phyloP scores from a whole-genome alignment of 2,113 vertebrate species.

The Natator depressus region DNA sequence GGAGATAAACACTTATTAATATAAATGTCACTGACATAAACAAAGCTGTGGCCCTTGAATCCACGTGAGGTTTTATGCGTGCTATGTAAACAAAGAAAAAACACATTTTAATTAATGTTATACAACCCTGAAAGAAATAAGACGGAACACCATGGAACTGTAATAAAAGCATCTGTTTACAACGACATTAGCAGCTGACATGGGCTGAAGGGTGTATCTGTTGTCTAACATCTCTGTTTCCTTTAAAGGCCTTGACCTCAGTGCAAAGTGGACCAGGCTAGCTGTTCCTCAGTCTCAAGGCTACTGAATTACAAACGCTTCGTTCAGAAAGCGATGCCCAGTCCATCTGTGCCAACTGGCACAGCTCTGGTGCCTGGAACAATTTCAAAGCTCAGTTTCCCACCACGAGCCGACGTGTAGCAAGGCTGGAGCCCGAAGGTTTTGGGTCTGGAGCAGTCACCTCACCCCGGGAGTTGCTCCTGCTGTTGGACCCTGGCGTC shows the following conservation, averaged over 20 bases:
- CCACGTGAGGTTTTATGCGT: constrained; percentile 40
- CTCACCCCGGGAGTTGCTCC: too few species aligned
- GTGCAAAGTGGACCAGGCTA: accelerated
- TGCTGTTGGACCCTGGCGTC: accelerated
- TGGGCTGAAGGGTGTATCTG: accelerated
- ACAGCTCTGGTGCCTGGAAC: not conserved
- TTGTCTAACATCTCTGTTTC: accelerated
- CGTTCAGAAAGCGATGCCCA: not conserved
- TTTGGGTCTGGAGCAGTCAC: not conserved
- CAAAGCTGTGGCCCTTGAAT: constrained; percentile 44
- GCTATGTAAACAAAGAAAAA: not conserved
- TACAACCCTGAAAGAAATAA: constrained; percentile 11
- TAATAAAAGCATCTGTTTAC: not conserved
- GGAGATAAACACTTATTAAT: constrained; percentile 32
- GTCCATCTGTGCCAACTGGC: accelerated
- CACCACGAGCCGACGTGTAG: not conserved
- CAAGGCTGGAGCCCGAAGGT: not conserved
- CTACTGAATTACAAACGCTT: not conserved
- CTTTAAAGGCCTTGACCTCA: accelerated
- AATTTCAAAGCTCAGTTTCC: not conserved
- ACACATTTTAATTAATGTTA: constrained; percentile 34
- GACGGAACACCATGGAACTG: not conserved
- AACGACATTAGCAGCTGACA: not conserved
- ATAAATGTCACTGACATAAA: constrained; percentile 31
- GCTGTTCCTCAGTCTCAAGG: not conserved